A percentile compares a stretch with the other conserved stretches of the same genome.
Conservation (phyloP, 2,113 vertebrate genomes). For the Atlantisia rogersi region DNA sequence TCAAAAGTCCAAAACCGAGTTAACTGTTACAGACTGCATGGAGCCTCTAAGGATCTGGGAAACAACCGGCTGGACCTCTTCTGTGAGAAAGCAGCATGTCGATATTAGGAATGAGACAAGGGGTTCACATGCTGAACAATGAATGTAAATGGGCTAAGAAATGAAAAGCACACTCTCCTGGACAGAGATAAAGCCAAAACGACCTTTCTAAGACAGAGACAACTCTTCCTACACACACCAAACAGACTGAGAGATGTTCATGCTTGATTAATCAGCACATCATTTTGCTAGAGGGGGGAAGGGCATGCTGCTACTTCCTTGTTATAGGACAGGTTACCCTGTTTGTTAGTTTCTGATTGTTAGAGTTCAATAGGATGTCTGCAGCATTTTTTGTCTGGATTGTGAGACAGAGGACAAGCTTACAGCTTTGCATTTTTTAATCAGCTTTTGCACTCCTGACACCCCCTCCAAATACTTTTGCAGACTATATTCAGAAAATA, state of each 20-base stretch:
- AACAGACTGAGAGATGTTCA: fast-evolving
- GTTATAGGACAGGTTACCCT: not conserved
- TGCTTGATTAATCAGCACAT: not conserved
- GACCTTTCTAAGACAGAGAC: not conserved
- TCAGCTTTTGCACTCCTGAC: not conserved
- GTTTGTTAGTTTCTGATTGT: not conserved
- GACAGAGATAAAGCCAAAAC: not conserved
- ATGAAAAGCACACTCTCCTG: not conserved
- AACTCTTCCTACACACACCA: fast-evolving
- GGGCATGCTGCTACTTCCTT: not conserved
- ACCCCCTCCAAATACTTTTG: not conserved
- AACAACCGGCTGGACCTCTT: not conserved
- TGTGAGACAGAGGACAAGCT: not conserved
- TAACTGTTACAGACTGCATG: not conserved
- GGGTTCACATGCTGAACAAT: not conserved
- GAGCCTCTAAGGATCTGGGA: not conserved
- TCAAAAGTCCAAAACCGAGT: not conserved
- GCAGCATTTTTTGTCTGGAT: not conserved
- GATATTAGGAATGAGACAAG: not conserved
- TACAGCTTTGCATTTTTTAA: not conserved
- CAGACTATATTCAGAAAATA: not conserved
- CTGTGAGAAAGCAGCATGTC: not conserved
- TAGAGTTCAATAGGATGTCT: not conserved
- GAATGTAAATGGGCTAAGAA: not conserved
- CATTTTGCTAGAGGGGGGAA: not conserved